Base-by-base conservation (phyloP, 2,888 invertebrate species). In the Lymantria dispar region DNA sequence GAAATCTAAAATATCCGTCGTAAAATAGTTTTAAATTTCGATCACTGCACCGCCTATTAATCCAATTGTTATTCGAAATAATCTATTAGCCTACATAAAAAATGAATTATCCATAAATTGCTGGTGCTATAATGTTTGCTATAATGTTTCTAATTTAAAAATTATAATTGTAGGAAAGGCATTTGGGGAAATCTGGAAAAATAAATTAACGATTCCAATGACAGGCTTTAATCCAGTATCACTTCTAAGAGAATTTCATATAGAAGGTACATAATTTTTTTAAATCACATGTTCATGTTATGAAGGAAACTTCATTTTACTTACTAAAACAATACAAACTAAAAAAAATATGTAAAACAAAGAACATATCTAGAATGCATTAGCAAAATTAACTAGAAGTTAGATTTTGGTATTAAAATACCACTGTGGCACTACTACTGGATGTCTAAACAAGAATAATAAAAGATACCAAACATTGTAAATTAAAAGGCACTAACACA, bases 211-310 rank as follows among this genome's bases (percentile, higher is more conserved):
- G 56, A 66, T 64, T 77, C 78, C 76, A 80, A 79, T 81, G 80
- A 80, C 76, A 83, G 78, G 77, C 71, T 88, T 90, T 89, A 87
- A 88, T 90, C 78, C 86, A 85, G 79, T 85, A 87, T 85, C 85
- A 82, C 81, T 78, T 82, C 77, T 73, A 72, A 71, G 76, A 79
- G 78, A 83, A 82, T 78, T 82, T 80, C 78, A 83, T 77, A 80
- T 71, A 80, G 68, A 82, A 72, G 79, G 77, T 64, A 82, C 80
- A 83, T 76, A 82, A 83, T 81, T 80, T 76, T n/a, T 67, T 67
- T 14, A 79, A 82, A 82, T 80, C 74, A 79, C 80, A 72, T 76
- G 74, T 73, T 76, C 64, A 73, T 68, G 64, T 67, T 12, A 60
- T 71, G 65, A 62, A 70, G 70, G 70, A 61, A 69, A 68, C 70